Evolutionary conservation across 2,797 vertebrate genomes (phyloP), one percentile per base, ranked within the genome.

Genomic region (Tenualosa thibaudeaui): DNA sequence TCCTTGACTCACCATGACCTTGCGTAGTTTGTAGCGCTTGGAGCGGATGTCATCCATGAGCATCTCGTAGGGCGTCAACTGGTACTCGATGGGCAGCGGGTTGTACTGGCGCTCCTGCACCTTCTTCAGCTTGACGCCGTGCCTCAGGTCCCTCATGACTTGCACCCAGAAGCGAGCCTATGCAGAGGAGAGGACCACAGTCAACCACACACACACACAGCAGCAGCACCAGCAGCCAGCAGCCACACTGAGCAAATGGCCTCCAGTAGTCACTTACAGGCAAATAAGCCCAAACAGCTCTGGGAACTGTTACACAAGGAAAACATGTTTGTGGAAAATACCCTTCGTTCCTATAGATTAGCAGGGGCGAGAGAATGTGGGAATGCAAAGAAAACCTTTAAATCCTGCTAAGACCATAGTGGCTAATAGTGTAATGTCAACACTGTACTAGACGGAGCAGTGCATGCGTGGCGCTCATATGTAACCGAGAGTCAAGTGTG

Each of bases 31-130:
- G 86, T 98, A 99, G 83, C 98, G 96, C 88, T 96, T 97, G 91
- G 95, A 97, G 83, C 98, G 95, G 87, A 99, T 99, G 89, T 99
- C 98, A 51, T 98, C 97, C 98, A 99, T 99, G 31, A 99, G 93
- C 98, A 99, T 99, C 89, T 99, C 98, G 2, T 99, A 99, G 0
- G 98, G 98, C 0, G 98, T 99, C 82, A 99, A 96, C 92, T 99
- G 96, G 91, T 96, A 99, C 7, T 99, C 98, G 40, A 97, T 97
- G 19, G 98, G 96, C 58, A 99, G 93, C 0, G 97, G 97, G 91
- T 96, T 94, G 87, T 97, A 99, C 86, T 97, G 97, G 0, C 98
- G 96, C 85, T 98, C 96, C 82, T 96, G 95, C 81, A 97, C 96
- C 84, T 97, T 97, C 92, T 97, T 96, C 46, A 97, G 93, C 91